Conservation (phyloP, 2,113 vertebrate species). For the Hippocampus zosterae region DNA sequence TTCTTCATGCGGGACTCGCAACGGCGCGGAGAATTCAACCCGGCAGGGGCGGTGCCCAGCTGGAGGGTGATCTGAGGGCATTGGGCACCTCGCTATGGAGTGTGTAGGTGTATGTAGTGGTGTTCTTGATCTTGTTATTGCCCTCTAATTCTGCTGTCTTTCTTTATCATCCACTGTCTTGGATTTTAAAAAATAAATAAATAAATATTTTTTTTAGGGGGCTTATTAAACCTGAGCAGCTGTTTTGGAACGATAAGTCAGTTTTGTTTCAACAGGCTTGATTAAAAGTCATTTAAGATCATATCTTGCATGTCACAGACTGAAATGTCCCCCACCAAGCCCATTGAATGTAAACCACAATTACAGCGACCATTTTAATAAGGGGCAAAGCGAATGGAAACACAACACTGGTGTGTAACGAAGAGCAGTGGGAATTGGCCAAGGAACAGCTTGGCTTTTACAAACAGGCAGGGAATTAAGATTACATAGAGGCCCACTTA, state of each 20-base stretch:
- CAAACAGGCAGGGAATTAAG: slow-evolving; percentile 59
- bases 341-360: slow-evolving; percentile 47
- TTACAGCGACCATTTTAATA: slow-evolving; percentile 56
- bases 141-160: not conserved
- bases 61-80: too few species aligned
- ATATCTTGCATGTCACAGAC: slow-evolving; percentile 42
- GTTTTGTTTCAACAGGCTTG: slow-evolving; percentile 33
- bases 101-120: not conserved
- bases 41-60: too few species aligned
- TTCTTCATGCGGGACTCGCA: too few species aligned
- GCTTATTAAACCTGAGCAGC: slow-evolving; percentile 39
- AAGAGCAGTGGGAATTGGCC: slow-evolving; percentile 48
- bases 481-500: slow-evolving; percentile 45
- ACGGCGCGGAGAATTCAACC: too few species aligned
- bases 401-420: slow-evolving; percentile 51
- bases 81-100: not conserved
- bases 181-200: slow-evolving; percentile 5
- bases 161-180: slow-evolving; percentile 4
- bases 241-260: slow-evolving; percentile 46
- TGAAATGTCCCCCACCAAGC: slow-evolving; percentile 35
- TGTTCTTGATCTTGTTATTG: not conserved
- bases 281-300: slow-evolving; percentile 50
- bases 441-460: slow-evolving; percentile 37
- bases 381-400: slow-evolving; percentile 35
- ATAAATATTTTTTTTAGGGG: slow-evolving; percentile 16